phyloP scores from a whole-genome alignment of 2,113 vertebrate genomes.

The Grus americana region DNA sequence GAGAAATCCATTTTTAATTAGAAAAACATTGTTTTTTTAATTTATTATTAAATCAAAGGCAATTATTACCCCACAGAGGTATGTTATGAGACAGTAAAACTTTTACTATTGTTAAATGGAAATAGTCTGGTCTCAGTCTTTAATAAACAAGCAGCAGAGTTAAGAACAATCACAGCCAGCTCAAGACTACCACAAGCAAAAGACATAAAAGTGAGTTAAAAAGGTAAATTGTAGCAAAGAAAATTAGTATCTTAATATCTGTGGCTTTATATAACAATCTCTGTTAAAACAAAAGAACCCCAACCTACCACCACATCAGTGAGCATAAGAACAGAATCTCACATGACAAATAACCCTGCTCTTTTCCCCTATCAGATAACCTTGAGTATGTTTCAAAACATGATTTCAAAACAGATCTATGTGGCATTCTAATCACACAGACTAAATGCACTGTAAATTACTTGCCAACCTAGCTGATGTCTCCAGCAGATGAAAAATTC shows the following conservation, averaged over 20 bases:
- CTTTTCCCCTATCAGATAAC: background rate
- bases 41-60: background rate
- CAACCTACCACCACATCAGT: background rate
- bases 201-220: background rate
- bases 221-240: background rate
- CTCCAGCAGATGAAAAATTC: background rate
- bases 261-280: background rate
- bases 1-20: background rate
- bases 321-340: background rate
- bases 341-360: background rate
- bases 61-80: background rate
- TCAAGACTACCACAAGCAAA: background rate
- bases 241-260: background rate
- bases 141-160: background rate
- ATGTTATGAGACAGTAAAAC: background rate
- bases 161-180: background rate
- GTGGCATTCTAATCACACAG: background rate
- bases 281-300: background rate
- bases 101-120: background rate
- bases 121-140: background rate
- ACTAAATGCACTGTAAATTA: background rate
- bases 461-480: background rate
- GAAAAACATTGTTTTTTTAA: fast-evolving
- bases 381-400: background rate
- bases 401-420: background rate